phyloP scores from a whole-genome alignment of 2,888 invertebrate genomes.

The Papilio gigon region DNA sequence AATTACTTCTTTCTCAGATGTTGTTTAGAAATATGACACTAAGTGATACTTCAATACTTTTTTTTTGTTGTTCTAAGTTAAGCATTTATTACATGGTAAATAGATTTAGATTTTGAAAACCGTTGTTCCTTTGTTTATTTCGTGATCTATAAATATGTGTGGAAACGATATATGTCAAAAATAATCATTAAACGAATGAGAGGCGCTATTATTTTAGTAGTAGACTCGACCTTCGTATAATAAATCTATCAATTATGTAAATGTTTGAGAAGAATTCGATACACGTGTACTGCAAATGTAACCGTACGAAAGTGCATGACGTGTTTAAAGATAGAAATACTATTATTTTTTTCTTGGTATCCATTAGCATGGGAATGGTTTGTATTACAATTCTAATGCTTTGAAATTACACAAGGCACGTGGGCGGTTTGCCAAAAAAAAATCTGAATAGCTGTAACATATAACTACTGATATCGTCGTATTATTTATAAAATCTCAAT shows the following conservation, averaged over 20 bases:
- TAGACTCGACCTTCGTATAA: slow-evolving; percentile 10
- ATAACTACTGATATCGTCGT: slow-evolving; percentile 37
- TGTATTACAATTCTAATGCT: slow-evolving; percentile 46
- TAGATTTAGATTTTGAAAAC: background rate
- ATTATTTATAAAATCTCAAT: slow-evolving; percentile 31
- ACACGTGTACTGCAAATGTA: slow-evolving; percentile 9
- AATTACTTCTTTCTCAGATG: background rate
- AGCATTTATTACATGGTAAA: background rate
- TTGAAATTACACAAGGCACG: slow-evolving; percentile 56
- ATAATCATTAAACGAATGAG: slow-evolving; percentile 11
- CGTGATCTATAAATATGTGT: background rate
- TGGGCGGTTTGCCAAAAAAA: slow-evolving; percentile 67
- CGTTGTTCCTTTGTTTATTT: background rate
- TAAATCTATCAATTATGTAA: slow-evolving; percentile 42
- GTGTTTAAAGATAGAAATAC: slow-evolving; percentile 17
- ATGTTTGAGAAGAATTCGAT: slow-evolving; percentile 35
- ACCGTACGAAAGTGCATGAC: slow-evolving; percentile 28
- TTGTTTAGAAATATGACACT: background rate
- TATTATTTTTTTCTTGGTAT: slow-evolving; percentile 49
- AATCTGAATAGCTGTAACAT: slow-evolving; percentile 58
- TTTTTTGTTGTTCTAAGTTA: background rate
- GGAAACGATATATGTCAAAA: background rate
- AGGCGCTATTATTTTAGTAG: slow-evolving; percentile 23
- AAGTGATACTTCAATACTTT: background rate
- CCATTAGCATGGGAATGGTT: slow-evolving; percentile 59